These are phyloP conservation scores for Macrosoma leucophasiata DNA, from an alignment of 2,888 invertebrate genomes.

Conservation along the genomic window DNA sequence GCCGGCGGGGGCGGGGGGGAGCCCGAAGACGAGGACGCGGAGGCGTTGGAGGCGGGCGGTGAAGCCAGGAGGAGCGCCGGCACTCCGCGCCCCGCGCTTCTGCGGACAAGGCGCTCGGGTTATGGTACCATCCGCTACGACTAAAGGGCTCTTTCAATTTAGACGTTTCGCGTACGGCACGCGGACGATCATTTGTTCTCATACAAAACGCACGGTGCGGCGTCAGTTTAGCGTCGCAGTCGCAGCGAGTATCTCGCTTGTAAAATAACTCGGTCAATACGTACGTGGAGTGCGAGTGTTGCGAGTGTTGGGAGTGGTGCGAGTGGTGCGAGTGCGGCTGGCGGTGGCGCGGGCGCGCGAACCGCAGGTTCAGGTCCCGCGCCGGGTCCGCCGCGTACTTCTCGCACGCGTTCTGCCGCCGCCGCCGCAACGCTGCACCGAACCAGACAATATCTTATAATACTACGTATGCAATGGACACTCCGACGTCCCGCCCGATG, in stretches of 20 bases:
- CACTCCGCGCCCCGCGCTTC: slow-evolving; percentile 61
- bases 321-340: slow-evolving; percentile 55
- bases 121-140: slow-evolving; percentile 1
- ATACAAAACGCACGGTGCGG: no score
- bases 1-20: slow-evolving; percentile 39
- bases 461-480: no score
- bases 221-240: no score
- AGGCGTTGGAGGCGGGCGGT: slow-evolving; percentile 37
- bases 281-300: no score
- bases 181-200: no score
- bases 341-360: slow-evolving; percentile 80
- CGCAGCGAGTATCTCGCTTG: slow-evolving; percentile 10
- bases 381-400: slow-evolving; percentile 91
- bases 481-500: no score
- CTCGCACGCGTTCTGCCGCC: slow-evolving; percentile 83
- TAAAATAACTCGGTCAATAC: no score
- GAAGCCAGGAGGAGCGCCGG: slow-evolving; percentile 58
- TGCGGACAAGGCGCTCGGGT: slow-evolving; percentile 18
- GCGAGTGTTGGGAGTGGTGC: slow-evolving; percentile 21
- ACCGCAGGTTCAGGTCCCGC: slow-evolving; percentile 84
- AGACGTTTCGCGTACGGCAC: no score
- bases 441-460: no score
- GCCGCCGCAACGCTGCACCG: slow-evolving; percentile 77
- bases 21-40: slow-evolving; percentile 33
- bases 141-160: no score